Conservation (phyloP, 1,140 invertebrate species). For the Nasonia longicornis region DNA sequence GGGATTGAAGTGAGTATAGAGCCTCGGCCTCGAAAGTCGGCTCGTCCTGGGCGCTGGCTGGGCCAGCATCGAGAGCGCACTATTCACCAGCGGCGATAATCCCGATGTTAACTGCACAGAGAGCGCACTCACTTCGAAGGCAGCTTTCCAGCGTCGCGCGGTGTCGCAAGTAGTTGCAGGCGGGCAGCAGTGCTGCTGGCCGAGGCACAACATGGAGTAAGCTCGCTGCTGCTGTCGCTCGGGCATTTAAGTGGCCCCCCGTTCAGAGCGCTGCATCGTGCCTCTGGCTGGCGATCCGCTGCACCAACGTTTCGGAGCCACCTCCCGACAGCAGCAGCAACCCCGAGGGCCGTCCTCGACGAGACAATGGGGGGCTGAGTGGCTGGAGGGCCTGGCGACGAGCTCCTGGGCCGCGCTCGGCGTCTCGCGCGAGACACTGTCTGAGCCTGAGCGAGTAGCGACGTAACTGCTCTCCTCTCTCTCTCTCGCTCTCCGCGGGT, state of each 20-base stretch:
- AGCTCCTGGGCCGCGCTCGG: slow-evolving; percentile 7
- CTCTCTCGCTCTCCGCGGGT: neutral
- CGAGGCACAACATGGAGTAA: slow-evolving; percentile 64
- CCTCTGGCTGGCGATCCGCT: neutral
- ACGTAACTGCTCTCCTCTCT: slow-evolving; percentile 20
- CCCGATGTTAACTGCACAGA: slow-evolving; percentile 5
- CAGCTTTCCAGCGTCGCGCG: slow-evolving; percentile 52
- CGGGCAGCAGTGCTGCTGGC: slow-evolving; percentile 43
- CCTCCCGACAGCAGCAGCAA: neutral
- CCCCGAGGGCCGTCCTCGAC: neutral
- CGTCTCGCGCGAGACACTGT: slow-evolving; percentile 32
- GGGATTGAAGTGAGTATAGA: neutral
- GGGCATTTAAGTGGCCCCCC: slow-evolving; percentile 58
- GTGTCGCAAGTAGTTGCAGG: slow-evolving; percentile 51
- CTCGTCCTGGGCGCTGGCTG: slow-evolving; percentile 27
- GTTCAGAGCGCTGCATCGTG: neutral
- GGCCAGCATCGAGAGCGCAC: neutral
- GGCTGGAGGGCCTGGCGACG: neutral
- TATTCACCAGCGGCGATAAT: neutral
- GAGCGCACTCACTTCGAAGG: slow-evolving; percentile 52
- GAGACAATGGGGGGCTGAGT: neutral
- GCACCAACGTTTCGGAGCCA: neutral
- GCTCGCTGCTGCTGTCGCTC: slow-evolving; percentile 51
- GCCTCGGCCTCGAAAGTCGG: slow-evolving; percentile 34
- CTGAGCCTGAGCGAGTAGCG: slow-evolving; percentile 16